Conservation (phyloP, 2,113 vertebrate genomes). For the Phyllostomus discolor region DNA sequence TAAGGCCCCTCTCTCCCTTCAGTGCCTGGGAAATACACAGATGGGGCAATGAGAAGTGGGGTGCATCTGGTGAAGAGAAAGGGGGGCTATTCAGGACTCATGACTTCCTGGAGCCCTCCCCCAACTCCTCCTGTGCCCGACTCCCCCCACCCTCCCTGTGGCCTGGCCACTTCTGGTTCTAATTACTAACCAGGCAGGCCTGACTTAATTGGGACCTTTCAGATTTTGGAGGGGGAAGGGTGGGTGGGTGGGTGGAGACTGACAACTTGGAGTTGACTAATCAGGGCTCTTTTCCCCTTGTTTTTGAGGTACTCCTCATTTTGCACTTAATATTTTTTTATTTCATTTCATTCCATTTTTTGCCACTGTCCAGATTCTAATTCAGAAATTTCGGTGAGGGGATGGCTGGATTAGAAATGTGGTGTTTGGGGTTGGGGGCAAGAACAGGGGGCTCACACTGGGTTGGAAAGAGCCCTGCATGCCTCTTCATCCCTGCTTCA, state of each 20-base stretch:
- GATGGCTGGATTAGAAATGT: not conserved
- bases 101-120: constrained; percentile 64
- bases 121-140: constrained; percentile 59
- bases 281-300: not conserved
- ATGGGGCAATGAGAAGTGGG: constrained; percentile 61
- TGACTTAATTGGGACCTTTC: constrained; percentile 78
- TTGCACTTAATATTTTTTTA: not conserved
- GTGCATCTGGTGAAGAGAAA: constrained; percentile 66
- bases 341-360: not conserved
- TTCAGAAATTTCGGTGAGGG: not conserved
- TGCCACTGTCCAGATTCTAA: not conserved
- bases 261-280: constrained; percentile 56
- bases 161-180: constrained; percentile 78
- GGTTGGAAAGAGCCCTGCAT: not conserved
- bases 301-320: constrained; percentile 26
- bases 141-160: constrained; percentile 60
- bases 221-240: constrained; percentile 62
- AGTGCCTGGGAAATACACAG: not conserved
- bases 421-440: not conserved
- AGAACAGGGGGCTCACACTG: not conserved
- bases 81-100: constrained; percentile 44
- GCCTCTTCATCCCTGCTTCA: not conserved
- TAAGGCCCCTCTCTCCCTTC: not conserved
- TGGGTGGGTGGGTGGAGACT: not conserved
- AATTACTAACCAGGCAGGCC: constrained; percentile 76